A percentile compares a stretch with the other conserved stretches of the same genome.
Evolutionary conservation across 2,113 vertebrate species (phyloP).

Genomic region (Paraplagusia blochii): DNA sequence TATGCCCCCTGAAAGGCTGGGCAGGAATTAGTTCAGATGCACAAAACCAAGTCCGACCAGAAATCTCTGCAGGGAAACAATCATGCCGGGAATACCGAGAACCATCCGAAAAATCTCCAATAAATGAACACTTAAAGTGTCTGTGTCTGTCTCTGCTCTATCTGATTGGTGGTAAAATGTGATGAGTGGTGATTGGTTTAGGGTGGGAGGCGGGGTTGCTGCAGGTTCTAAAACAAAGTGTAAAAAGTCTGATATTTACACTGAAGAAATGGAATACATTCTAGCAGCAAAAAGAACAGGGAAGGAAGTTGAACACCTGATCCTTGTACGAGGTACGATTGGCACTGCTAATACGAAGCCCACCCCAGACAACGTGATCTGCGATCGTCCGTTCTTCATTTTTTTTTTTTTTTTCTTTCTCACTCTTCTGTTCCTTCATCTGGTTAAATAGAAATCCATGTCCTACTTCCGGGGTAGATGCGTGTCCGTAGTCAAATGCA

Average conservation of each 20-base stretch:
- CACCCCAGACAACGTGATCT: slow-evolving; percentile 15
- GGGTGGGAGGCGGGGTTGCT: slow-evolving; percentile 20
- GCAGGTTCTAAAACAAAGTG: slow-evolving; percentile 61
- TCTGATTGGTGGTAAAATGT: neutral
- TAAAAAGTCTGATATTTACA: slow-evolving; percentile 74
- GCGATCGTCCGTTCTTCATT: slow-evolving; percentile 5
- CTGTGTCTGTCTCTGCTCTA: neutral
- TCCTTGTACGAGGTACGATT: slow-evolving; percentile 72
- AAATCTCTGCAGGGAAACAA: neutral
- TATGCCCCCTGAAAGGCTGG: no score
- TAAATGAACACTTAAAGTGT: neutral
- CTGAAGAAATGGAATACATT: slow-evolving; percentile 76
- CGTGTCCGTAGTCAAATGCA: neutral
- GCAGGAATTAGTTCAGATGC: no score
- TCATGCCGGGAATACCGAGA: neutral
- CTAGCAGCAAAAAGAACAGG: slow-evolving; percentile 65
- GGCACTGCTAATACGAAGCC: slow-evolving; percentile 66
- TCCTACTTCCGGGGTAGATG: neutral
- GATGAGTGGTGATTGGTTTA: neutral
- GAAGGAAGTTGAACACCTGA: slow-evolving; percentile 12
- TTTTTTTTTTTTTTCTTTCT: no score
- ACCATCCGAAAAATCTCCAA: neutral
- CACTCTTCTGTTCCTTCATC: slow-evolving; percentile 10
- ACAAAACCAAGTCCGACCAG: neutral
- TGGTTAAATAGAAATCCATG: neutral